Evolutionary conservation across 2,888 invertebrate genomes (phyloP), one percentile per base, ranked within the genome.

Genomic region (Gisinianus flammeolus): DNA sequence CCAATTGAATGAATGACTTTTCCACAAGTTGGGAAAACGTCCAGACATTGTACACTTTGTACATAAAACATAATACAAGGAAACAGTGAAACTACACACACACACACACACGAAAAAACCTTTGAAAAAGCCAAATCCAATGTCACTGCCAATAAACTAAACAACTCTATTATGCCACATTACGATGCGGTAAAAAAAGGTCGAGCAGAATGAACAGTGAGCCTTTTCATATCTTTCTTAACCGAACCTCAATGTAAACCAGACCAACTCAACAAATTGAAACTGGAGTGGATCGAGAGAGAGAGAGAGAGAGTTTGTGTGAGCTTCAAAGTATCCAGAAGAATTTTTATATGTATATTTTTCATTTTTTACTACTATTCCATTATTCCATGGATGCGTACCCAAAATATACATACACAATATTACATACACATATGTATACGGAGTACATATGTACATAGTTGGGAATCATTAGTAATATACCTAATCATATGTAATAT

Each of bases 81-180:
- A 66, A 66, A 26, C n/a, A n/a, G n/a, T n/a, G n/a, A n/a, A n/a
- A n/a, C n/a, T n/a, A n/a, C n/a, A n/a, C n/a, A n/a, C n/a, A n/a
- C n/a, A n/a, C n/a, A n/a, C n/a, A n/a, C 35, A 72, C 3, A 62
- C 28, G 33, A 62, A 62, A 72, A 70, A 28, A 28, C 16, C 8
- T 5, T 28, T 64, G 2, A 77, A 70, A 76, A n/a, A n/a, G n/a
- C n/a, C n/a, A n/a, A n/a, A 69, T 30, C 76, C 44, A 30, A 62
- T 70, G 62, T 35, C 58, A 71, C 24, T 77, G 66, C 74, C 74
- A 74, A 74, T 74, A 78, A 70, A 74, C 74, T 79, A 79, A 79
- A 79, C 79, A 78, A 70, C 79, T 79, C 78, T 75, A 79, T 79
- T 79, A 79, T 79, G 71, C 66, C 74, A 76, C 56, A 76, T 69